These are phyloP conservation scores for Neosilurus hyrtlii DNA, from an alignment of 2,797 vertebrate species.

Conservation along the genomic window DNA sequence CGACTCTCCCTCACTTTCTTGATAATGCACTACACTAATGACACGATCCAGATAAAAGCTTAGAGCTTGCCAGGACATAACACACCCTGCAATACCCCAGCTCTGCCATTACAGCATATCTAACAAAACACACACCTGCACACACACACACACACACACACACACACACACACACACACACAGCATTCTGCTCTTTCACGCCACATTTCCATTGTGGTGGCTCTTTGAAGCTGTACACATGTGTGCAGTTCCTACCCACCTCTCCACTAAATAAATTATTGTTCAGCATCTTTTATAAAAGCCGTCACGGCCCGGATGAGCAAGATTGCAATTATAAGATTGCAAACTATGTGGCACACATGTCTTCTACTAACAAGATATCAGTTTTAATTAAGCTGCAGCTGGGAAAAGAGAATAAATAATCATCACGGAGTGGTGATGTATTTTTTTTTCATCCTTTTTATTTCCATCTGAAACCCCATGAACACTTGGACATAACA, in stretches of 20 bases:
- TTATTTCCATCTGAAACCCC: neutral
- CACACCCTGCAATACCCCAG: slow-evolving; percentile 22
- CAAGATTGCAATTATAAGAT: slow-evolving; percentile 6
- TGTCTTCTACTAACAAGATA: neutral
- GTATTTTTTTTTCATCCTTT: neutral
- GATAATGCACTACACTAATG: neutral
- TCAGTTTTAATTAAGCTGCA: neutral
- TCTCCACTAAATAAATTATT: slow-evolving; percentile 40
- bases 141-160: slow-evolving; percentile 14
- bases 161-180: slow-evolving; percentile 13
- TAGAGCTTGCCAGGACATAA: slow-evolving; percentile 17
- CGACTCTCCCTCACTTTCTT: neutral
- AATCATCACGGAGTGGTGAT: neutral
- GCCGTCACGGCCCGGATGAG: neutral
- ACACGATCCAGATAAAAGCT: slow-evolving; percentile 44
- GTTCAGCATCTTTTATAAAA: slow-evolving; percentile 25
- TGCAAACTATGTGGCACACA: neutral
- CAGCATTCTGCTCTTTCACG: slow-evolving; percentile 22
- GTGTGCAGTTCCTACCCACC: slow-evolving; percentile 25
- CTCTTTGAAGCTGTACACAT: slow-evolving; percentile 27
- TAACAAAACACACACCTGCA: slow-evolving; percentile 11
- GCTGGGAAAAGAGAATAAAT: neutral
- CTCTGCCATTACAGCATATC: slow-evolving; percentile 6
- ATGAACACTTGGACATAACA: slow-evolving; percentile 40
- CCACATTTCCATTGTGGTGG: neutral